Percentiles rank a stretch among this genome's conserved stretches.
Evolutionary conservation across 1,140 invertebrate species (phyloP).

Genomic region (Sipha flava): DNA sequence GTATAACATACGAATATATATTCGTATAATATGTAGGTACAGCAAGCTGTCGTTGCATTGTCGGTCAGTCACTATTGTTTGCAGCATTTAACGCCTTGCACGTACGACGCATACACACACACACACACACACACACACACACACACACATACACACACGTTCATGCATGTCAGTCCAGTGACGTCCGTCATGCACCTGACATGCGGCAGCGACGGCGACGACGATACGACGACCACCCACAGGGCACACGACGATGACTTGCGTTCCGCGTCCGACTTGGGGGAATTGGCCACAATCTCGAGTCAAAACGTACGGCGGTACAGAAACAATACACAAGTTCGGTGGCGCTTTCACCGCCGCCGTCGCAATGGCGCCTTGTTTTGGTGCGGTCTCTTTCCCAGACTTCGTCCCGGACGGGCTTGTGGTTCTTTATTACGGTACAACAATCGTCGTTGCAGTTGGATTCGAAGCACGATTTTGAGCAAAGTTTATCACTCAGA

Average conservation of each 20-base stretch:
- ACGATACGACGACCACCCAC: constrained; percentile 7
- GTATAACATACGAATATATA: no score
- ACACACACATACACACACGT: background rate
- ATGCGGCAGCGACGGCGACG: background rate
- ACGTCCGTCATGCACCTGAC: background rate
- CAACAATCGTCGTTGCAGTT: no score
- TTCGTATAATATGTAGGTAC: no score
- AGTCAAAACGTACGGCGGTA: background rate
- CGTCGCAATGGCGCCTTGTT: background rate
- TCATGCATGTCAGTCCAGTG: background rate
- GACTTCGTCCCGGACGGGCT: no score
- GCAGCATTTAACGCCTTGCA: background rate
- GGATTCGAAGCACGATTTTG: no score
- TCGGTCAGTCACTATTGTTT: background rate
- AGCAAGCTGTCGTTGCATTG: background rate
- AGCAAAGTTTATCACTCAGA: no score
- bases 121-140: background rate
- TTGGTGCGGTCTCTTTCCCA: background rate
- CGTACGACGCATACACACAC: background rate
- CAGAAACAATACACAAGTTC: constrained; percentile 21
- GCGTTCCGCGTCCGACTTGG: background rate
- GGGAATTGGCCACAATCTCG: constrained; percentile 24
- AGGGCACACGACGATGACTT: constrained; percentile 26
- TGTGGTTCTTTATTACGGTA: no score
- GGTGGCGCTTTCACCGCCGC: constrained; percentile 28